Base-by-base conservation (phyloP, 2,113 vertebrate genomes). In the Ursus arctos region DNA sequence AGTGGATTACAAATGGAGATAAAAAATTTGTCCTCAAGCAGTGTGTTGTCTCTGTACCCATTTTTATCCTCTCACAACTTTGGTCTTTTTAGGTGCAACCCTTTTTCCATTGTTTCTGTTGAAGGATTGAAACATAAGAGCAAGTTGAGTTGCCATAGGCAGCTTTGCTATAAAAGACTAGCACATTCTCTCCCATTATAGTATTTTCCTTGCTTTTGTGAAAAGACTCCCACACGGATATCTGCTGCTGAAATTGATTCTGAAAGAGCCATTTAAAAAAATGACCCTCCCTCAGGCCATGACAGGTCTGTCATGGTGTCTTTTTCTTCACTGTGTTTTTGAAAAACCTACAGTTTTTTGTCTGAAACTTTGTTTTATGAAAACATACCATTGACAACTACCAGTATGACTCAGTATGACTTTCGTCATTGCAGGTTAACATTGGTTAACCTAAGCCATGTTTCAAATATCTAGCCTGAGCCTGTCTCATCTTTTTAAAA, bases 241-340 rank as follows among this genome's bases (percentile, higher is more conserved):
- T 79, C 80, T 93, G 67, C 71, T 92, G 86, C 69, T 94, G 80
- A 94, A 92, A 95, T 92, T 2, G 2, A 92, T 97, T 96, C 76
- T 95, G 36, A 57, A 96, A 93, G 26, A 96, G 16, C 28, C 81
- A 40, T 87, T 93, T 84, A 31, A 61, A 96, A 92, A 96, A 95
- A 89, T 72, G 71, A 92, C 95, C 94, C 86, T 65, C n/a, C 77
- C 43, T 94, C 4, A 95, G 69, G 83, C 79, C 40, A 40, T 77
- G 72, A 31, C 10, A 55, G 31, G 4, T 36, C 18, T 94, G 51
- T 82, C 21, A 2, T 15, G 51, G 24, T 96, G 65, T 72, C 59
- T 97, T 93, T 94, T 49, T 84, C 74, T 95, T 96, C 16, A 31
- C 2, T 87, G 31, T 96, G 80, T 24, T 93, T 96, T 97, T 87